Percentiles rank a stretch among this genome's conserved stretches.
Evolutionary conservation across 2,113 vertebrate genomes (phyloP).

Genomic region (Lophura nycthemera): DNA sequence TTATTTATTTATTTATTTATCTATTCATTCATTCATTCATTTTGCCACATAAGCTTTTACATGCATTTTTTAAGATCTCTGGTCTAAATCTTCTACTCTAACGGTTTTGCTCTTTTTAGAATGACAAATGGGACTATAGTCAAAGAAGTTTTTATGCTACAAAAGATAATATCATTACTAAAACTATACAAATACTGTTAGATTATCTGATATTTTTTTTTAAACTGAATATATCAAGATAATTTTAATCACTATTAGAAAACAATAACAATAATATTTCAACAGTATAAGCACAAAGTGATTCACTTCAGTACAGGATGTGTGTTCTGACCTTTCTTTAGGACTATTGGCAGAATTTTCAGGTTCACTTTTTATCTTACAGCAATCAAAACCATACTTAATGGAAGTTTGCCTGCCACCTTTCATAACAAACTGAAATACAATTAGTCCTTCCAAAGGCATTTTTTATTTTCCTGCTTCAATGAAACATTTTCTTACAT

Average conservation of each 20-base stretch:
- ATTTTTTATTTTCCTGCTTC: neutral
- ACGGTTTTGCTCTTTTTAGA: constrained; percentile 28
- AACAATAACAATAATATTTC: neutral
- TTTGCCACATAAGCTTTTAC: constrained; percentile 3
- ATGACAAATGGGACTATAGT: neutral
- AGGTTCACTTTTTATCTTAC: neutral
- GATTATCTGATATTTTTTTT: neutral
- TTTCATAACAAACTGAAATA: neutral
- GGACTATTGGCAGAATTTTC: neutral
- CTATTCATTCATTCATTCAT: neutral
- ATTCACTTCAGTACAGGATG: neutral
- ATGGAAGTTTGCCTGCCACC: neutral
- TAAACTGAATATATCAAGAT: neutral
- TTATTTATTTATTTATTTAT: neutral
- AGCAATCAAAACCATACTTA: neutral
- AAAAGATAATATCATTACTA: neutral
- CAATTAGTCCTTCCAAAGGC: neutral
- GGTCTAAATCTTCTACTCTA: neutral
- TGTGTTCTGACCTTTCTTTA: neutral
- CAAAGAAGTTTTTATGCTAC: neutral
- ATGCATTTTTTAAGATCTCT: neutral
- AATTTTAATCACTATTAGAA: neutral
- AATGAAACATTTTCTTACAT: neutral
- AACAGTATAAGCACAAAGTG: neutral
- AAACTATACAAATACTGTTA: neutral